A percentile compares a stretch with the other conserved stretches of the same genome.
Evolutionary conservation across 2,888 invertebrate genomes (phyloP).

Genomic region (Scaptomyza polygonia): DNA sequence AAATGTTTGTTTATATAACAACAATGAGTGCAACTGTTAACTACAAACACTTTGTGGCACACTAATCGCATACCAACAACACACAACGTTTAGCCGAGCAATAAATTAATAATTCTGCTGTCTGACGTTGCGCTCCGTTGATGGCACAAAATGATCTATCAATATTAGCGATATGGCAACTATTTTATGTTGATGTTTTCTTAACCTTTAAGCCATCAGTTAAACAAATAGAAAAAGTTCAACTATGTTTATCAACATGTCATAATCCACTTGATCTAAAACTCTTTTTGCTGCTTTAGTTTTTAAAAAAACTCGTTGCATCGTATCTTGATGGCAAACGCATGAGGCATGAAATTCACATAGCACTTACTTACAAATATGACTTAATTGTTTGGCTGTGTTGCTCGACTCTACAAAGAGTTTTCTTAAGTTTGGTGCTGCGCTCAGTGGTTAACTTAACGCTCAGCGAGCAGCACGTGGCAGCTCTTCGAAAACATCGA

Average conservation of each 20-base stretch:
- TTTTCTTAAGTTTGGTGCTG: neutral
- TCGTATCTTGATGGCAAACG: conserved; percentile 53
- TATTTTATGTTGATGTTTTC: conserved; percentile 2
- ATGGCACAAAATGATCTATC: conserved; percentile 15
- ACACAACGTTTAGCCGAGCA: conserved; percentile 58
- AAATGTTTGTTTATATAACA: conserved; percentile 64
- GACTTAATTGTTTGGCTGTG: conserved; percentile 3
- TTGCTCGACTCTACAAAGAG: conserved; percentile 37
- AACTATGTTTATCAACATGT: conserved; percentile 15
- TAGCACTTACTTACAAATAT: conserved; percentile 15
- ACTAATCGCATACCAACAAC: too few species aligned
- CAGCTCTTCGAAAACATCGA: conserved; percentile 1
- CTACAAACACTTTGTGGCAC: conserved; percentile 24
- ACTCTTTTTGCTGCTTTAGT: conserved; percentile 19
- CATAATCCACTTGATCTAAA: conserved; percentile 15
- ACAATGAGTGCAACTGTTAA: conserved; percentile 12
- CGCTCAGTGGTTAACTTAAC: conserved; percentile 46
- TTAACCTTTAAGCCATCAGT: conserved; percentile 18
- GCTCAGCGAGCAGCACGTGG: conserved; percentile 30
- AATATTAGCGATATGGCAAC: neutral
- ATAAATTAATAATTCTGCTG: conserved; percentile 50
- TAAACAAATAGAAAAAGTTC: neutral
- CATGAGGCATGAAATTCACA: conserved; percentile 63
- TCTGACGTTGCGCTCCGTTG: conserved; percentile 41
- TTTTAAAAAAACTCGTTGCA: conserved; percentile 47